Evolutionary conservation across 2,113 vertebrate species (phyloP).

Genomic region (Caranx melampygus): DNA sequence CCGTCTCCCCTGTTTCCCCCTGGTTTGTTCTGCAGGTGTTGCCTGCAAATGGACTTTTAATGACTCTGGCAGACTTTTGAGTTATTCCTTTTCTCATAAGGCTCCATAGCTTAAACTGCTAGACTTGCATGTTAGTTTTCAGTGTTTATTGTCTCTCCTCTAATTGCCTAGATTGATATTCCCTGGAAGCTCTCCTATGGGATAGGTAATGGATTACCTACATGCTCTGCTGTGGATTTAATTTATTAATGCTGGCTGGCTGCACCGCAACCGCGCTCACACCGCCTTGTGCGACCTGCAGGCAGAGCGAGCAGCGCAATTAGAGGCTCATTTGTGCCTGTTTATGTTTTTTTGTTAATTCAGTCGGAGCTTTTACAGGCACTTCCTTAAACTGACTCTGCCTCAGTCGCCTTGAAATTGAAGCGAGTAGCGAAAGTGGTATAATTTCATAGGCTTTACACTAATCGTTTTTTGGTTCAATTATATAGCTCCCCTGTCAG

Average conservation of each 20-base stretch:
- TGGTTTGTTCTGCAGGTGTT: conserved; percentile 78
- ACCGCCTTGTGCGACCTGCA: conserved; percentile 60
- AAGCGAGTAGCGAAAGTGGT: conserved; percentile 54
- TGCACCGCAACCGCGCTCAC: conserved; percentile 16
- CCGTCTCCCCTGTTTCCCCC: conserved; percentile 21
- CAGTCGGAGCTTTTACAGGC: conserved; percentile 46
- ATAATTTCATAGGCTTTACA: conserved; percentile 67
- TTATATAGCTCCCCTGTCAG: conserved; percentile 69
- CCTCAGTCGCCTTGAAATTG: conserved; percentile 38
- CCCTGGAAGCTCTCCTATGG: conserved; percentile 66
- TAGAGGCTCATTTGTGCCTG: conserved; percentile 68
- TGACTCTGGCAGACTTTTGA: conserved; percentile 64
- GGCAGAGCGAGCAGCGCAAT: conserved; percentile 69
- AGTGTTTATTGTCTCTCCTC: conserved; percentile 55
- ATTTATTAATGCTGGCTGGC: conserved; percentile 72
- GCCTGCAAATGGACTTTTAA: conserved; percentile 78
- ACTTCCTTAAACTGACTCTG: conserved; percentile 50
- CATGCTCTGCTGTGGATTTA: conserved; percentile 75
- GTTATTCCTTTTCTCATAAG: conserved; percentile 46
- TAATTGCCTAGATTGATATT: conserved; percentile 78
- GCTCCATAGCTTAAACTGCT: conserved; percentile 55
- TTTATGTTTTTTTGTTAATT: conserved; percentile 61
- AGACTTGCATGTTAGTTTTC: conserved; percentile 63
- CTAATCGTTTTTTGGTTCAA: conserved; percentile 68
- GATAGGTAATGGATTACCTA: conserved; percentile 78